These are phyloP conservation scores for Eucidaris tribuloides DNA, from an alignment of 35 echinoderm and acorn worm genomes.

Conservation along the genomic window DNA sequence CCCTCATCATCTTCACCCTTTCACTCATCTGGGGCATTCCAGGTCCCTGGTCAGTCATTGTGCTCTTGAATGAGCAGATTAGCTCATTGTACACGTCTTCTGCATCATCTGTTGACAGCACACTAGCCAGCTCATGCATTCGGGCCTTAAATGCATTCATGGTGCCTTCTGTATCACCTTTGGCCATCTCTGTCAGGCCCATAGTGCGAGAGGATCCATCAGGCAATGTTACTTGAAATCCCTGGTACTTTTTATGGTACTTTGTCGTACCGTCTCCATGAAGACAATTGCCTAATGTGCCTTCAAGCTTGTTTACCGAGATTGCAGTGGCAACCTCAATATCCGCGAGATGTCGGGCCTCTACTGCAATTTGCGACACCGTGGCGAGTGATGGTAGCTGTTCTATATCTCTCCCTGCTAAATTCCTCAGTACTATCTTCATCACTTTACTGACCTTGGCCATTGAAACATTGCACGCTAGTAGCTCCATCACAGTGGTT, in stretches of 20 bases:
- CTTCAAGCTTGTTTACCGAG: not conserved
- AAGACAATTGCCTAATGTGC: not conserved
- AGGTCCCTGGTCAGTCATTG: no score
- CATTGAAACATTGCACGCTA: constrained; percentile 12
- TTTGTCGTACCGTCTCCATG: constrained; percentile 35
- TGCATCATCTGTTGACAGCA: constrained; percentile 5
- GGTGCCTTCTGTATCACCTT: constrained; percentile 2
- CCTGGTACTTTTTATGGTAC: constrained; percentile 50
- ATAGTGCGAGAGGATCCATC: constrained; percentile 8
- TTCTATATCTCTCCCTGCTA: not conserved
- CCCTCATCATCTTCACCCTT: not conserved
- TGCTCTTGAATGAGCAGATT: no score
- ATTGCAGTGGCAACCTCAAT: not conserved
- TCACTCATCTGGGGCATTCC: not conserved
- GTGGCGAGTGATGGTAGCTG: not conserved
- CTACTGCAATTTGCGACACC: not conserved
- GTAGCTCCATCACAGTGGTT: not conserved
- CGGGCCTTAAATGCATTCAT: constrained; percentile 5
- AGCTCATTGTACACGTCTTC: no score
- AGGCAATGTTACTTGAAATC: constrained; percentile 46
- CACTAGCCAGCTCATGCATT: not conserved
- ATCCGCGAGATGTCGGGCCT: constrained; percentile 5
- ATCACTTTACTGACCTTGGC: constrained; percentile 17
- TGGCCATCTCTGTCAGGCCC: not conserved
- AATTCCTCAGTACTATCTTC: constrained; percentile 3